These are phyloP conservation scores for Neogobius melanostomus DNA, from an alignment of 2,113 vertebrate genomes.

Conservation along the genomic window DNA sequence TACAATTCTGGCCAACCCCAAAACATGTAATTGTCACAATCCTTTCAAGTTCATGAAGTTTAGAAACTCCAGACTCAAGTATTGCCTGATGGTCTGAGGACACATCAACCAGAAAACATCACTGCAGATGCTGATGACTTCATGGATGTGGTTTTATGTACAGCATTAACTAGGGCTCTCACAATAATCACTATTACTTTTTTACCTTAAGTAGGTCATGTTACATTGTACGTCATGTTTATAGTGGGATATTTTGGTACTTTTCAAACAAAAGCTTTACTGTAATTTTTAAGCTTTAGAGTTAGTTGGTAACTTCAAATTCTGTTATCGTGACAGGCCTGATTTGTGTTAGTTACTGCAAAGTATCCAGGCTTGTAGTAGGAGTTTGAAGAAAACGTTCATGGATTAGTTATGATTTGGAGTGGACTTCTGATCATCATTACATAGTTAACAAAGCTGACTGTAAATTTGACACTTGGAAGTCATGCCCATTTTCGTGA, in stretches of 20 bases:
- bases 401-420: not conserved
- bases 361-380: not conserved
- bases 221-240: no score
- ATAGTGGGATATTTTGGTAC: no score
- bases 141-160: conserved; percentile 1
- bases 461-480: no score
- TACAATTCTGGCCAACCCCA: not conserved
- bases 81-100: not conserved
- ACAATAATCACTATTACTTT: no score
- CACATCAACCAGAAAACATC: conserved; percentile 2
- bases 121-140: not conserved
- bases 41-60: not conserved
- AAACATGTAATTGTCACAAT: conserved; percentile 1
- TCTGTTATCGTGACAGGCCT: no score
- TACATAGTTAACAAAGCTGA: not conserved
- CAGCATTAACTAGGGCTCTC: conserved; percentile 7
- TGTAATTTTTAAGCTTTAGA: no score
- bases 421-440: not conserved
- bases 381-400: not conserved
- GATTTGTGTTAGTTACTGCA: no score
- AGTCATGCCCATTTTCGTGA: no score
- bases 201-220: no score
- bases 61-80: not conserved
- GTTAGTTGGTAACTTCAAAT: no score
- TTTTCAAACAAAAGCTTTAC: no score